A percentile compares a stretch with the other conserved stretches of the same genome.
Evolutionary conservation across 2,797 vertebrate species (phyloP).

Genomic region (Sebastes minor): DNA sequence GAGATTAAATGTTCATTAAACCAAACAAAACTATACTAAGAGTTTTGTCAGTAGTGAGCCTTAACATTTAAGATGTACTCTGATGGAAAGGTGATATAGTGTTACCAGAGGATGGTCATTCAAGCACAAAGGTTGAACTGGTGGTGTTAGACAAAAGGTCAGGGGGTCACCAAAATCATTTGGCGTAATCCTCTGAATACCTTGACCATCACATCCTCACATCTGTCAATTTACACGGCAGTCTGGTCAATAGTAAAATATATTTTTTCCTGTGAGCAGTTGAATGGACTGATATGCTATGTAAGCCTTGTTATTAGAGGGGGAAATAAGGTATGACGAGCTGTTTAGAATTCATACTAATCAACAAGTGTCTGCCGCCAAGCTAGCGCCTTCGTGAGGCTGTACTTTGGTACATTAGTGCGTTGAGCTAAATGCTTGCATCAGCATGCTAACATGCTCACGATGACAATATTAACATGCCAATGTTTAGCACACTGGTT

Average conservation of each 20-base stretch:
- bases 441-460: no score
- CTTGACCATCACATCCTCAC: neutral
- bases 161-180: neutral
- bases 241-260: fast-evolving
- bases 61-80: neutral
- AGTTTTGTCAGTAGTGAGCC: neutral
- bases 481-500: neutral
- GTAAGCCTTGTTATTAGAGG: neutral
- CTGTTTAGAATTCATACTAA: neutral
- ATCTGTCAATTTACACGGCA: neutral
- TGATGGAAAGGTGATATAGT: neutral
- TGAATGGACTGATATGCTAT: neutral
- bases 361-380: neutral
- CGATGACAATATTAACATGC: neutral
- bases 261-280: neutral
- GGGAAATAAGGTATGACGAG: neutral
- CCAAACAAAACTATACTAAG: neutral
- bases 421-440: fast-evolving
- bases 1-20: neutral
- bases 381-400: no score
- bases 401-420: no score
- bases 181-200: neutral
- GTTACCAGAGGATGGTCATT: neutral
- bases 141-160: neutral
- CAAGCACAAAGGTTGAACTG: neutral